Conservation (phyloP, 2,113 vertebrate species). For the Desmodus rotundus region DNA sequence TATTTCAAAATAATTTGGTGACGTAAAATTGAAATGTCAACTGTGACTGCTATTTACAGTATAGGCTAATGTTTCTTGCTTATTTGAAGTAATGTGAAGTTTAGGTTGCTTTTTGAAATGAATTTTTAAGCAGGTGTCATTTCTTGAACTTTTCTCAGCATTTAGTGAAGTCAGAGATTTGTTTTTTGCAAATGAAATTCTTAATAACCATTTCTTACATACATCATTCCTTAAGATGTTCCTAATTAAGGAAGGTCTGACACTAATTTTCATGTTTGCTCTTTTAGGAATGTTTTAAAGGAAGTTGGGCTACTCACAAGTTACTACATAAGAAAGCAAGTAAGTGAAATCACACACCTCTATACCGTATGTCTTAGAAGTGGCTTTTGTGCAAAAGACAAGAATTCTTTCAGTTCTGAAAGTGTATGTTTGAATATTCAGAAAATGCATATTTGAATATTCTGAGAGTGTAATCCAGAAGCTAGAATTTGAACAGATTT, state of each 20-base stretch:
- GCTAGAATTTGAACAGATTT: not conserved
- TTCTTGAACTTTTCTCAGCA: slow-evolving; percentile 15
- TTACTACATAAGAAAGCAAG: slow-evolving; percentile 99
- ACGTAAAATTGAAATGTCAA: slow-evolving; percentile 5
- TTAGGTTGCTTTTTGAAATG: slow-evolving; percentile 17
- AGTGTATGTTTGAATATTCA: not conserved
- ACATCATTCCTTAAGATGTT: not conserved
- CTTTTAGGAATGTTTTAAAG: slow-evolving; percentile 97
- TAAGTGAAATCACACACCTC: slow-evolving; percentile 78
- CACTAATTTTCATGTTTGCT: slow-evolving; percentile 64
- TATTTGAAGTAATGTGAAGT: slow-evolving; percentile 8
- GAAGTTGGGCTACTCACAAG: slow-evolving; percentile 98
- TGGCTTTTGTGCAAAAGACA: not conserved
- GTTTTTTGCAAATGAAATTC: slow-evolving; percentile 1
- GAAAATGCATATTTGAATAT: not conserved
- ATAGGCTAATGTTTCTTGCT: not conserved
- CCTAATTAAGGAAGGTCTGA: slow-evolving; percentile 37
- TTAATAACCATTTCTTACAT: not conserved
- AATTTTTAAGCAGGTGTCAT: not conserved
- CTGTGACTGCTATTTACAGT: not conserved
- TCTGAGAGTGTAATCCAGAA: not conserved
- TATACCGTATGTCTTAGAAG: not conserved
- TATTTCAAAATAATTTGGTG: slow-evolving; percentile 1
- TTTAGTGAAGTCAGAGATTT: not conserved
- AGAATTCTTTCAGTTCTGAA: not conserved